phyloP scores from a whole-genome alignment of 2,797 vertebrate species.

The Enteromius fasciolatus region DNA sequence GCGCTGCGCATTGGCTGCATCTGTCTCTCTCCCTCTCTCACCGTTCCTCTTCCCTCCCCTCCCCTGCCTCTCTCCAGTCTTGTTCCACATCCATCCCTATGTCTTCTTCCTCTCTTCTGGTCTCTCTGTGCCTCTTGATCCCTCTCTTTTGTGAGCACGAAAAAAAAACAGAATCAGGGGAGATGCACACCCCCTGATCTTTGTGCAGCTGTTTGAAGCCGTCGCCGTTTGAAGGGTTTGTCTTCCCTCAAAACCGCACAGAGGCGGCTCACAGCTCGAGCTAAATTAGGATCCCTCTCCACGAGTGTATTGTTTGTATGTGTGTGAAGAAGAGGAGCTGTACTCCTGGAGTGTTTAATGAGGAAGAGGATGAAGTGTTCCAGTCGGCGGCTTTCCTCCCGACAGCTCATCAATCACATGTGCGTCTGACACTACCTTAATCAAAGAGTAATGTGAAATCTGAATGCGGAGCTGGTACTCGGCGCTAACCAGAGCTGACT shows the following conservation, averaged over 20 bases:
- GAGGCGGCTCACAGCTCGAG: conserved; percentile 23
- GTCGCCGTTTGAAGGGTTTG: conserved; percentile 19
- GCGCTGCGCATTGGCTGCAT: conserved; percentile 78
- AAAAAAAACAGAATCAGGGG: conserved; percentile 36
- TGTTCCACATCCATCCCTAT: conserved; percentile 33
- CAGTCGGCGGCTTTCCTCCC: conserved; percentile 47
- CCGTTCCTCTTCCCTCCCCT: conserved; percentile 41
- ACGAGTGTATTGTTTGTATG: conserved; percentile 47
- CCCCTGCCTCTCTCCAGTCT: conserved; percentile 66
- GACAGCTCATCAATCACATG: conserved; percentile 70
- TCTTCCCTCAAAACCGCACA: conserved; percentile 23
- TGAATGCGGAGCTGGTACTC: conserved; percentile 17
- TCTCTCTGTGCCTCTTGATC: conserved; percentile 28
- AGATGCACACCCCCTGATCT: conserved; percentile 41
- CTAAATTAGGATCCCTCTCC: conserved; percentile 49
- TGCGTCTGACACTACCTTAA: conserved; percentile 64
- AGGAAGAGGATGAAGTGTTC: conserved; percentile 56
- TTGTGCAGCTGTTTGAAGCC: conserved; percentile 64
- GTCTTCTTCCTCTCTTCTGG: conserved; percentile 7
- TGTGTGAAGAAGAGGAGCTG: conserved; percentile 14
- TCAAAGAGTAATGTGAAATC: conserved; percentile 58
- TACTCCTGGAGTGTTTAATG: conserved; percentile 59
- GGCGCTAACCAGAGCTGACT: conserved; percentile 28
- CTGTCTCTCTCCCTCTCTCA: conserved; percentile 12
- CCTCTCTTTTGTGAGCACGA: conserved; percentile 36